phyloP scores from a whole-genome alignment of 2,797 vertebrate species.

The Microhierax caerulescens region DNA sequence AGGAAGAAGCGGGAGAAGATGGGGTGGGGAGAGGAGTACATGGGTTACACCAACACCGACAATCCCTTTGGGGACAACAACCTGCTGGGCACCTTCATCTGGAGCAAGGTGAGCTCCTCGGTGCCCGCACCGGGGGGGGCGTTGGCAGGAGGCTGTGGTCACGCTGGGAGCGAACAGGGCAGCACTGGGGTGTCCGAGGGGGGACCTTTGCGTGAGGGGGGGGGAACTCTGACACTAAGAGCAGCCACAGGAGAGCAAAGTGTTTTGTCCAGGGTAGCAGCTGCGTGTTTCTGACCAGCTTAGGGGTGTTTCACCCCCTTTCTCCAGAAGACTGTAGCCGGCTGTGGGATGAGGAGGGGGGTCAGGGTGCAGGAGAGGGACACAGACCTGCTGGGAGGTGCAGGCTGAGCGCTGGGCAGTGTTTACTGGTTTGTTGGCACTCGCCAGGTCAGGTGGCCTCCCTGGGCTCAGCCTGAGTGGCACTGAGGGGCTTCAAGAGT shows the following conservation, averaged over 20 bases:
- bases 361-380: neutral
- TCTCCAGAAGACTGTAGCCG: neutral
- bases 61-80: constrained; percentile 99
- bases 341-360: fast-evolving
- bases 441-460: fast-evolving
- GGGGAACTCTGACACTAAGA: neutral
- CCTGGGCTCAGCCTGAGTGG: neutral
- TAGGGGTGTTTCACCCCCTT: neutral
- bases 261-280: fast-evolving
- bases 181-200: fast-evolving
- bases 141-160: fast-evolving
- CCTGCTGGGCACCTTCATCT: constrained; percentile 94
- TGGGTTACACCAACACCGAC: constrained; percentile 98
- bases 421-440: neutral
- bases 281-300: neutral
- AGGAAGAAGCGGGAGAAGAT: constrained; percentile 97
- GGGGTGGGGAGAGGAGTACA: constrained; percentile 99
- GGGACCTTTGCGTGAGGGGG: neutral
- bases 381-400: neutral
- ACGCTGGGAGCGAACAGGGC: fast-evolving
- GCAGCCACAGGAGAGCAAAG: fast-evolving
- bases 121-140: fast-evolving
- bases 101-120: constrained; percentile 87
- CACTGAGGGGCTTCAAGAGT: neutral
- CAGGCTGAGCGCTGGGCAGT: neutral